Evolutionary conservation across 2,888 invertebrate species (phyloP), one percentile per base, ranked within the genome.

Genomic region (Belgica antarctica): DNA sequence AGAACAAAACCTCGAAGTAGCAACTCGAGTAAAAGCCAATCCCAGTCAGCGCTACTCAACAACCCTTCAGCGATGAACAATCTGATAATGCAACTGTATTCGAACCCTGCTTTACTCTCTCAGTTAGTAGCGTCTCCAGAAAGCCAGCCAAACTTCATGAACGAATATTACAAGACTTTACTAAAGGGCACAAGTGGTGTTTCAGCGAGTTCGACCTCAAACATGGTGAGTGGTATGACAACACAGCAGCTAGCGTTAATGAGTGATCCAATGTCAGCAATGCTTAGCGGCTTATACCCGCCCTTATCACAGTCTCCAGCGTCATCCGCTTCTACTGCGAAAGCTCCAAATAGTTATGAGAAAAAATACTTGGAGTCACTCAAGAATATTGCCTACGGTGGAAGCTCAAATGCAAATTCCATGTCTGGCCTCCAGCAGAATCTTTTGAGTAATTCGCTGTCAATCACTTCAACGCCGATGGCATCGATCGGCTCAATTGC

Each of bases 41-140:
- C 41, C n/a, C n/a, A n/a, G n/a, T n/a, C n/a, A n/a, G n/a, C 46
- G 4, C 17, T 46, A 46, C 46, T 46, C 12, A 15, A 15, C 12
- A 46, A 46, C 17, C 4, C 24, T 24, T 19, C 59, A 12, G 46
- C 46, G 7, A 59, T 59, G n/a, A 59, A 73, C 4, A 52, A 73
- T 1, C 72, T 74, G 1, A 28, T 75, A n/a, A 73, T 75, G 73
- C 71, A 74, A 24, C 71, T 74, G 15, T 74, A 74, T 28, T 68
- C 70, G 1, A 73, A 70, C 70, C 73, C 73, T 19, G 52, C 73
- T 1, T 62, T 74, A 15, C 70, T 62, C 12, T 69, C 52, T n/a
- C 59, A 59, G 27, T 22, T 52, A 4, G 12, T 12, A 31, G 12
- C 7, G 5, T 31, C 34, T 8, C 34, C 34, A 8, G 15, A 74